Percentiles rank a stretch among this genome's conserved stretches.
Conservation (phyloP, 2,113 vertebrate species). For the Nymphicus hollandicus region DNA sequence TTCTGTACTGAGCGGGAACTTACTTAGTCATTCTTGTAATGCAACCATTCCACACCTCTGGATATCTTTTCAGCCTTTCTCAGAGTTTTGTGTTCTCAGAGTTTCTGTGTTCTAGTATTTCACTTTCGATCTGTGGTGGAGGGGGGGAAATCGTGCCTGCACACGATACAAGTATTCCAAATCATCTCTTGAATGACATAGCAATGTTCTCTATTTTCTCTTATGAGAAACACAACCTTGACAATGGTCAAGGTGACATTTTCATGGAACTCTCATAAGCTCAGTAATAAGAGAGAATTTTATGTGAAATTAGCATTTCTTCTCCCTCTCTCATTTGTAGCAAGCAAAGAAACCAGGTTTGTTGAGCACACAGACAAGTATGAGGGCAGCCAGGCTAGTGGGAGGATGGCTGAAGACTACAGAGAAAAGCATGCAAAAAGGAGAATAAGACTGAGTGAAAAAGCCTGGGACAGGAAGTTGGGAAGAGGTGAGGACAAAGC, state of each 20-base stretch:
- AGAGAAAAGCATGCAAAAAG: background rate
- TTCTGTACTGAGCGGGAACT: background rate
- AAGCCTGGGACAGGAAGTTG: background rate
- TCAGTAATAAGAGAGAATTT: background rate
- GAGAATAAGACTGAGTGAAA: background rate
- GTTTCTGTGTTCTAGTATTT: background rate
- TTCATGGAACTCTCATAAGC: background rate
- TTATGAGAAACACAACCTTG: background rate
- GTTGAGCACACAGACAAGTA: background rate
- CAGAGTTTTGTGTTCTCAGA: background rate
- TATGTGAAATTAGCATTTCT: background rate
- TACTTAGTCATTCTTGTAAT: background rate
- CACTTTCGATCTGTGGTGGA: background rate
- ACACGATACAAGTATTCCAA: background rate
- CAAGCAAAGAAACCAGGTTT: background rate
- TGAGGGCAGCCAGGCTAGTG: background rate
- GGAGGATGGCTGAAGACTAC: background rate
- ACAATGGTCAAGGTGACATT: fast-evolving
- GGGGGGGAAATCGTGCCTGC: background rate
- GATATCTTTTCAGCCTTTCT: background rate
- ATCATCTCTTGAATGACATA: background rate
- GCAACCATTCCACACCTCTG: background rate
- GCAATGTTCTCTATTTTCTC: background rate
- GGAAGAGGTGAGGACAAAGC: background rate
- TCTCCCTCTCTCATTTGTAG: background rate